Base-by-base conservation (phyloP, 2,113 vertebrate species). In the Crotalus tigris region DNA sequence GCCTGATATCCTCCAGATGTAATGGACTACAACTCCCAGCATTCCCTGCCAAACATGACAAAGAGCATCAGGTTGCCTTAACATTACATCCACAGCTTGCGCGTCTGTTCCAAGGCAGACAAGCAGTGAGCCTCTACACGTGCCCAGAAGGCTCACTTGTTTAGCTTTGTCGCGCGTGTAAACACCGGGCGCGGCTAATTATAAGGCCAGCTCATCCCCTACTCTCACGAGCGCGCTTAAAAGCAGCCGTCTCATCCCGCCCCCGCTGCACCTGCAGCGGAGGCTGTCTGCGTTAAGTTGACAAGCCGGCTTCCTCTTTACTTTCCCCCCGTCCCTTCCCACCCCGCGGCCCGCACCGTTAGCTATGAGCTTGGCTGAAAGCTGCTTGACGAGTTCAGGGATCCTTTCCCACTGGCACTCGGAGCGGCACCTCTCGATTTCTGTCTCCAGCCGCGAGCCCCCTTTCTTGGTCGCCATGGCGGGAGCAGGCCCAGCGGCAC, bases 381-480 rank as follows among this genome's bases (percentile, higher is more conserved):
- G 98, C 97, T 99, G 99, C 88, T 98, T 98, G 53, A 99, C 98
- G 13, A 99, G 95, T 97, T 99, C 99, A 46, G 98, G 98, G 96
- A 99, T 98, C 97, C 98, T 98, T 94, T 99, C 99, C 99, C 99
- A 99, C 89, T 98, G 99, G 85, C 97, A 95, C 96, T 99, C 99
- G 6, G 98, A 98, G 87, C 99, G 98, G 96, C 98, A 98, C 88
- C 99, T 98, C 96, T 99, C 99, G 96, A 99, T 99, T 97, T 99
- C 99, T 19, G 97, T 98, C 97, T 99, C 99, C 96, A 99, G 98
- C 94, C 99, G 98, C 93, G 99, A 98, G 89, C 99, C 99, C 93
- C 98, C 98, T 98, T 99, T 99, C 98, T 96, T 98, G 91, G 99
- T 98, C 94, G 99, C 98, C 99, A 99, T 99, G 90, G 95, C 95